Evolutionary conservation across 2,797 vertebrate genomes (phyloP).

Genomic region (Lemur catta): DNA sequence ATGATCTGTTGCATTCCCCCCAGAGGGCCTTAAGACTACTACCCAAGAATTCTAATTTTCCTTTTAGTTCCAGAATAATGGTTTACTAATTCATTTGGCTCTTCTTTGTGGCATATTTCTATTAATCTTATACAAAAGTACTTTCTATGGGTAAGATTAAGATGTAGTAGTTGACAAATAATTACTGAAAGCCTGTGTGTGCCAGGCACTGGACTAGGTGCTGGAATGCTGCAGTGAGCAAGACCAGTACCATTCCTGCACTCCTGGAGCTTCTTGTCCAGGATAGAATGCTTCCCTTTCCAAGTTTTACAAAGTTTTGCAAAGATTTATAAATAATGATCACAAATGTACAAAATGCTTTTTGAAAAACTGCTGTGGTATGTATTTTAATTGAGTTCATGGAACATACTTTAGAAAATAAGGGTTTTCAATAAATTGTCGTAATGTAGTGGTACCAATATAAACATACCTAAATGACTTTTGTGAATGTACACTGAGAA

Average conservation of each 20-base stretch:
- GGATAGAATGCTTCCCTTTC: neutral
- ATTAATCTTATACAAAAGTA: neutral
- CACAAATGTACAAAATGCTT: neutral
- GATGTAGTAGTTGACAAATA: neutral
- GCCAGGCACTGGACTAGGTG: neutral
- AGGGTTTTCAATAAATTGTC: neutral
- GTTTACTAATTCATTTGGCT: neutral
- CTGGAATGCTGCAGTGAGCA: neutral
- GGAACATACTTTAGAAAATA: neutral
- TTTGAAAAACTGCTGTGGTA: neutral
- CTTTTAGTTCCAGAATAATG: conserved; percentile 19
- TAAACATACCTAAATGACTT: neutral
- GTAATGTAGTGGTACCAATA: neutral
- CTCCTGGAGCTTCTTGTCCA: neutral
- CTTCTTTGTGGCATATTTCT: neutral
- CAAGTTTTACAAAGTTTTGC: neutral
- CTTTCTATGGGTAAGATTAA: neutral
- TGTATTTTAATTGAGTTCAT: conserved; percentile 1
- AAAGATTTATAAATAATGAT: neutral
- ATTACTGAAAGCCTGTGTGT: neutral
- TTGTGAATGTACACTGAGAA: conserved; percentile 3
- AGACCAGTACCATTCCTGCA: neutral
- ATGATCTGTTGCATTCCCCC: neutral
- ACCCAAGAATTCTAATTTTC: neutral
- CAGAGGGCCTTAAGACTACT: neutral